phyloP scores from a whole-genome alignment of 2,888 invertebrate genomes.

The Saturnia pavonia region DNA sequence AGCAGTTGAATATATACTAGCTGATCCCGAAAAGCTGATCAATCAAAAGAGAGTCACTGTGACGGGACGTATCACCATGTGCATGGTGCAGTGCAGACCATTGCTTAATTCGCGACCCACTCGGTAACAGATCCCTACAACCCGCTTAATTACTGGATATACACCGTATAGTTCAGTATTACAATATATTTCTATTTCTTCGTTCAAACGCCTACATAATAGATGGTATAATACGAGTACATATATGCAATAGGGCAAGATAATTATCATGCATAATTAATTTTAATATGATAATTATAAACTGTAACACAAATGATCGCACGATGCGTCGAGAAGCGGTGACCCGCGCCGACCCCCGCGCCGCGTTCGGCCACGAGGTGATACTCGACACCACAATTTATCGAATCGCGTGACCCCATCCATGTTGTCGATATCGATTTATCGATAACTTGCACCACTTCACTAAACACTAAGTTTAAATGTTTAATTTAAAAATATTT shows the following conservation, averaged over 20 bases:
- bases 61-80: too few species aligned
- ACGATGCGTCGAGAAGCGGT: neutral
- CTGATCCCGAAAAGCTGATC: too few species aligned
- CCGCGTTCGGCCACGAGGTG: too few species aligned
- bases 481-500: too few species aligned
- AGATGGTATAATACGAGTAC: too few species aligned
- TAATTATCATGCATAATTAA: conserved; percentile 3
- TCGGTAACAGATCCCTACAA: too few species aligned
- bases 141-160: too few species aligned
- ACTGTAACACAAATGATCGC: neutral
- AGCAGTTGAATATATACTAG: too few species aligned
- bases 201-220: neutral
- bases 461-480: neutral
- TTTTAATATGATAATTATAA: conserved; percentile 4
- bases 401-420: neutral
- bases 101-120: too few species aligned
- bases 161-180: too few species aligned
- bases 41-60: too few species aligned
- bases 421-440: neutral
- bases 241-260: neutral
- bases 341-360: neutral
- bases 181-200: neutral
- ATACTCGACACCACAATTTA: neutral
- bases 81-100: too few species aligned
- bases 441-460: neutral